Conservation (phyloP, 1,140 invertebrate species). For the Chelonus insularis region DNA sequence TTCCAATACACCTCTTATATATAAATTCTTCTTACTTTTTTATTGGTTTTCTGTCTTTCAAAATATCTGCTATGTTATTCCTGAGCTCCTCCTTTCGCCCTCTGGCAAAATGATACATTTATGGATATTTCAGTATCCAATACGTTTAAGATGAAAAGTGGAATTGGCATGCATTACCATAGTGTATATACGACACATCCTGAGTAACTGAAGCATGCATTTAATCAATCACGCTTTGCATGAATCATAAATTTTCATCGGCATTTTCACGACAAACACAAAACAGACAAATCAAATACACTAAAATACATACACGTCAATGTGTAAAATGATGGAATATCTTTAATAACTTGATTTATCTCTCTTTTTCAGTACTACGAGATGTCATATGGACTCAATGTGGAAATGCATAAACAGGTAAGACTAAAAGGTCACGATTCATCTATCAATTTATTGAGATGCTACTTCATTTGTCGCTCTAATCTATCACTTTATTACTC, state of each 20-base stretch:
- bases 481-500: too few relatives aligned
- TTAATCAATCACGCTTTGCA: conserved; percentile 22
- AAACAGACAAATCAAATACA: conserved; percentile 23
- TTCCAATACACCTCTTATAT: not conserved
- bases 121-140: conserved; percentile 8
- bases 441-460: not conserved
- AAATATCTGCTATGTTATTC: not conserved
- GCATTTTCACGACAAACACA: conserved; percentile 14
- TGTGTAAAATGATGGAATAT: not conserved
- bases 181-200: not conserved
- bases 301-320: conserved; percentile 1
- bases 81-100: not conserved
- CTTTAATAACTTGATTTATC: conserved; percentile 28
- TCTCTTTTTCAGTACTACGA: conserved; percentile 95
- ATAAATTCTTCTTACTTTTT: not conserved
- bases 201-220: conserved; percentile 1
- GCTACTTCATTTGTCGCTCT: not conserved
- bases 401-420: conserved; percentile 99
- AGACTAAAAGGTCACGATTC: conserved; percentile 46
- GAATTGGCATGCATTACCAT: conserved; percentile 1
- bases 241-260: conserved; percentile 20
- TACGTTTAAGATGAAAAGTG: conserved; percentile 7
- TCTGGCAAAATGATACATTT: not conserved
- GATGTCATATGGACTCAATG: conserved; percentile 98
- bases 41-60: conserved; percentile 1